A percentile compares a stretch with the other conserved stretches of the same genome.
phyloP scores from a whole-genome alignment of 2,888 invertebrate species.

The Galeopsomyia nigrocyanea region DNA sequence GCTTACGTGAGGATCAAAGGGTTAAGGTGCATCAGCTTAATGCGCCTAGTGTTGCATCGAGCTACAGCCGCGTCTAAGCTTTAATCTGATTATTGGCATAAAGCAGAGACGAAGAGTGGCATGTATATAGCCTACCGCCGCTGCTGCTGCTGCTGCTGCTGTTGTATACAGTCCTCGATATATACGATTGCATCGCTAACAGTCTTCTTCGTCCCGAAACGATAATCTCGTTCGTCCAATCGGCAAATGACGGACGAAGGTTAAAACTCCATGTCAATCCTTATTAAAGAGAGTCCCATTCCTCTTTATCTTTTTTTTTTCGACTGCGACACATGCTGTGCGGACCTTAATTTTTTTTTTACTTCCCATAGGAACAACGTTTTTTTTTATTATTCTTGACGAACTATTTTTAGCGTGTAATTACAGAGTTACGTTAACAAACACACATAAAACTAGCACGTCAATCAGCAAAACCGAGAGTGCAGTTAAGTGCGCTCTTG shows the following conservation, averaged over 20 bases:
- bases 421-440: not conserved
- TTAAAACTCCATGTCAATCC: too few relatives aligned
- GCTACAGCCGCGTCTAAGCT: not conserved
- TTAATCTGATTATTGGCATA: slow-evolving; percentile 39
- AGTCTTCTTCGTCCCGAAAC: too few relatives aligned
- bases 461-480: not conserved
- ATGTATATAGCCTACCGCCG: not conserved
- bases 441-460: slow-evolving; percentile 12
- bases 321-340: too few relatives aligned
- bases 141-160: too few relatives aligned
- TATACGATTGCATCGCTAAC: too few relatives aligned
- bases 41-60: not conserved
- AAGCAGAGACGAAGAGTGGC: not conserved
- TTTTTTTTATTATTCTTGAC: too few relatives aligned
- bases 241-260: too few relatives aligned
- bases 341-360: too few relatives aligned
- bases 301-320: too few relatives aligned
- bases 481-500: slow-evolving; percentile 7
- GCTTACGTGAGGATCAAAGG: slow-evolving; percentile 31
- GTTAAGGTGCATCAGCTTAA: slow-evolving; percentile 26
- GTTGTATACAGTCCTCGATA: not conserved
- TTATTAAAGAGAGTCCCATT: too few relatives aligned
- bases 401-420: not conserved
- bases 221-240: too few relatives aligned
- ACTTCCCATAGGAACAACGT: too few relatives aligned